These are phyloP conservation scores for Escarpia spicata DNA, from an alignment of 2,888 invertebrate genomes.

Conservation along the genomic window DNA sequence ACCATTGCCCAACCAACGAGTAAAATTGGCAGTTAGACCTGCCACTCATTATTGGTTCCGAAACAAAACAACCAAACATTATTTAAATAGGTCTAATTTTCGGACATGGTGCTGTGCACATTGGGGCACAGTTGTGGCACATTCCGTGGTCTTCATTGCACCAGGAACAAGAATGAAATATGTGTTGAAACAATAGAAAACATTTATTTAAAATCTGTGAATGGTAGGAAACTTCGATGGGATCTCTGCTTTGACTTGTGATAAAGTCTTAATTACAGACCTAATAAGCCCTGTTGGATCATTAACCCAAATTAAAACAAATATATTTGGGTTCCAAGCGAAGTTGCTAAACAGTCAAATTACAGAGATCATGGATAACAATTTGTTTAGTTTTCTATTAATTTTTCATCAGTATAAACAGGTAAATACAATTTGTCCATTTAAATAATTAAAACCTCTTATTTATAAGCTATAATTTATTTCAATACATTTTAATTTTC, in stretches of 20 bases:
- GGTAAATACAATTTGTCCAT: not conserved
- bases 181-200: not conserved
- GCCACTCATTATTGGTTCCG: not conserved
- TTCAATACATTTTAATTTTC: not conserved
- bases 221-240: not conserved
- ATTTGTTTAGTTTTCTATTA: not conserved
- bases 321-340: not conserved
- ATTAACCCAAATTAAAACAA: not conserved
- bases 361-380: not conserved
- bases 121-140: not conserved
- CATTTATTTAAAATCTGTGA: not conserved
- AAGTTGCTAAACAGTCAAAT: not conserved
- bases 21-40: conserved; percentile 6
- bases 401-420: not conserved
- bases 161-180: not conserved
- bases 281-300: not conserved
- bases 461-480: not conserved
- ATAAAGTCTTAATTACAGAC: not conserved
- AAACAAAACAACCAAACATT: not conserved
- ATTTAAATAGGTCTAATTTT: not conserved
- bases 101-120: not conserved
- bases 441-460: not conserved
- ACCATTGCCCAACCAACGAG: not conserved
- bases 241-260: not conserved
- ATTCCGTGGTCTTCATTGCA: not conserved